These are phyloP conservation scores for Siderastrea radians DNA, from an alignment of 92 coral and sea anemone species.

Conservation along the genomic window DNA sequence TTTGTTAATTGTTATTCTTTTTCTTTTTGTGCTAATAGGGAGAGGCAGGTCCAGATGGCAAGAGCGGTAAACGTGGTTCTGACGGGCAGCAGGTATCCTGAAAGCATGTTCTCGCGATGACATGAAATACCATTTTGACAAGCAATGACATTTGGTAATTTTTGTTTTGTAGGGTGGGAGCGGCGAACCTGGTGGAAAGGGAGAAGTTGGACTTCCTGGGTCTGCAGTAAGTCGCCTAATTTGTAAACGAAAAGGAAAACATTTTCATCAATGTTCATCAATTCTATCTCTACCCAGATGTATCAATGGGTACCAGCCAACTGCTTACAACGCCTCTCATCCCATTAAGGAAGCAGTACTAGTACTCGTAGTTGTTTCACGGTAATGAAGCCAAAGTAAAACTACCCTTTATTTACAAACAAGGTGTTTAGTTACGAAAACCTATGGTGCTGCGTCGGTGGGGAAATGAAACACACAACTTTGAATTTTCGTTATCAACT, in stretches of 20 bases:
- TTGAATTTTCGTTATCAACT: too few relatives aligned
- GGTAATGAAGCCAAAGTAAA: too few relatives aligned
- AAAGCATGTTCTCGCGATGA: not conserved
- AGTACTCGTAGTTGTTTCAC: too few relatives aligned
- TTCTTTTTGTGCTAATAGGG: constrained; percentile 5
- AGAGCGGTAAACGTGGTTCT: constrained; percentile 31
- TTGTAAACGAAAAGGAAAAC: not conserved
- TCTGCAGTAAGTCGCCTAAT: constrained; percentile 38
- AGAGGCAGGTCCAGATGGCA: constrained; percentile 30
- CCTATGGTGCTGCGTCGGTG: too few relatives aligned
- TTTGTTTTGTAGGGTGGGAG: constrained; percentile 43
- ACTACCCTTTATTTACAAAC: too few relatives aligned
- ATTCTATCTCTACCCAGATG: not conserved
- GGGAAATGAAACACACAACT: too few relatives aligned
- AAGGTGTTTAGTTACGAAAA: too few relatives aligned
- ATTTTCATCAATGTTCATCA: too few relatives aligned
- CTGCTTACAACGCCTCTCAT: too few relatives aligned
- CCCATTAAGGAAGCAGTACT: too few relatives aligned
- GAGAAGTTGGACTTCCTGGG: constrained; percentile 59
- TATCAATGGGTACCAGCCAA: too few relatives aligned
- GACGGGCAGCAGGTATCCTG: constrained; percentile 10
- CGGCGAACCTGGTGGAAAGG: constrained; percentile 63
- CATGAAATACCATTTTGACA: too few relatives aligned
- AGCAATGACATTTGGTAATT: not conserved
- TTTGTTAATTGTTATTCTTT: not conserved